Base-by-base conservation (phyloP, 53 echinoderm and acorn worm genomes). In the Patiria pectinifera region DNA sequence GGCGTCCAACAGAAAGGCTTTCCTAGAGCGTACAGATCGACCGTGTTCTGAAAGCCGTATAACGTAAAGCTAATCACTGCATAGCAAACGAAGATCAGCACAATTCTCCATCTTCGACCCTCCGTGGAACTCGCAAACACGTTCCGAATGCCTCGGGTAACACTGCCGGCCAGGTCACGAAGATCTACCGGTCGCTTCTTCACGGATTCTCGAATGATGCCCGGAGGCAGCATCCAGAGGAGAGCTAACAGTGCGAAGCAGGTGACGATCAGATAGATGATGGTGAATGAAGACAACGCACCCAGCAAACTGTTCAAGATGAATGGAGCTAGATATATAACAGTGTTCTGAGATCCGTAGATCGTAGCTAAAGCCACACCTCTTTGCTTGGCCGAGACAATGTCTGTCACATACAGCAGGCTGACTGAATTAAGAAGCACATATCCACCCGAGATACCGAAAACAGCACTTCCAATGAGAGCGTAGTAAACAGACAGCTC, bases 1-100 rank as follows among this genome's bases (percentile, higher is more conserved):
- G 79, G 47, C 3, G 46, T 78, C 79, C 79, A 78, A 46, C 79
- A 78, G 79, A 78, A 78, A 16, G 79, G 79, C 12, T 46, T 4
- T 2, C 79, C 79, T 14, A 78, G 79, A 12, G 45, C 79, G 19
- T 78, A 78, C 14, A 78, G 79, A 78, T 78, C 13, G 45, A 78
- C 79, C 12, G 79, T 78, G 46, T 78, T 78, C 79, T 46, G 79
- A 44, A 46, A 78, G 45, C 79, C 79, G 79, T 78, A 46, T 7
- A 46, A 10, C 44, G 10, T 45, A 44, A 78, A 46, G 79, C 3
- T 4, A 9, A 78, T 11, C 35, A 18, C 14, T 4, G 79, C 79
- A 11, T 45, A 78, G 47, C 79, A 78, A 3, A 24, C 46, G 0
- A 78, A 46, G 79, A 45, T 13, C 45, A 78, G 22, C 45, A 78